Conservation (phyloP, 1,140 invertebrate genomes). For the Drosophila kohkoa region DNA sequence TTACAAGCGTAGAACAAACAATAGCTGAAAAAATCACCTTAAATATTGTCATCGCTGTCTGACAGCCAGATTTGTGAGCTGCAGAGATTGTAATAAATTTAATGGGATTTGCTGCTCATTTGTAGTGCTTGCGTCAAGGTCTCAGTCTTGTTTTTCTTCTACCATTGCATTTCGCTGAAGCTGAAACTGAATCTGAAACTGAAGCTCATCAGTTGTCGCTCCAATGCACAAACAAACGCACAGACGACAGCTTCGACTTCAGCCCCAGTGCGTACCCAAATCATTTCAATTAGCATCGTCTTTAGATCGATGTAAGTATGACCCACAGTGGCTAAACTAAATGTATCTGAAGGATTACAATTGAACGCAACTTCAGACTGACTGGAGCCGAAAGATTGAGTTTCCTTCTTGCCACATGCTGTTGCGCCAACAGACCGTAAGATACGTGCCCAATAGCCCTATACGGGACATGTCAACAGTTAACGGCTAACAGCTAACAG, state of each 20-base stretch:
- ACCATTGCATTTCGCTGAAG: slow-evolving; percentile 47
- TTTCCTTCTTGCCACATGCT: slow-evolving; percentile 40
- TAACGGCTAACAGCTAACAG: slow-evolving; percentile 13
- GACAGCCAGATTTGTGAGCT: slow-evolving; percentile 49
- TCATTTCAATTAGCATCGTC: slow-evolving; percentile 52
- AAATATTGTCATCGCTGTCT: slow-evolving; percentile 55
- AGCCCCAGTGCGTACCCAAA: slow-evolving; percentile 30
- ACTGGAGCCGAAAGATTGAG: slow-evolving; percentile 17
- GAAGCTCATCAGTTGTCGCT: slow-evolving; percentile 21
- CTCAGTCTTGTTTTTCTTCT: slow-evolving; percentile 22
- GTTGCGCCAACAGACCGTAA: slow-evolving; percentile 64
- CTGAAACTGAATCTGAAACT: slow-evolving; percentile 1
- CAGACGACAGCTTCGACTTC: slow-evolving; percentile 16
- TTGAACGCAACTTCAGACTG: slow-evolving; percentile 36
- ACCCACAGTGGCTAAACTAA: slow-evolving; percentile 15
- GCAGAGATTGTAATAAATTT: slow-evolving; percentile 54
- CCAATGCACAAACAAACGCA: slow-evolving; percentile 13
- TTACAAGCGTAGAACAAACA: slow-evolving; percentile 3
- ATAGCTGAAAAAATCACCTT: slow-evolving; percentile 56
- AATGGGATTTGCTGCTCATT: slow-evolving; percentile 60
- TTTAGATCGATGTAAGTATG: slow-evolving; percentile 28
- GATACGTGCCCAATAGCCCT: slow-evolving; percentile 56
- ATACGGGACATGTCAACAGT: slow-evolving; percentile 39
- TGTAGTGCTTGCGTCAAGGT: slow-evolving; percentile 19
- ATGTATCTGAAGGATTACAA: slow-evolving; percentile 25